Conservation (phyloP, 2,113 vertebrate species). For the Struthidea cinerea region DNA sequence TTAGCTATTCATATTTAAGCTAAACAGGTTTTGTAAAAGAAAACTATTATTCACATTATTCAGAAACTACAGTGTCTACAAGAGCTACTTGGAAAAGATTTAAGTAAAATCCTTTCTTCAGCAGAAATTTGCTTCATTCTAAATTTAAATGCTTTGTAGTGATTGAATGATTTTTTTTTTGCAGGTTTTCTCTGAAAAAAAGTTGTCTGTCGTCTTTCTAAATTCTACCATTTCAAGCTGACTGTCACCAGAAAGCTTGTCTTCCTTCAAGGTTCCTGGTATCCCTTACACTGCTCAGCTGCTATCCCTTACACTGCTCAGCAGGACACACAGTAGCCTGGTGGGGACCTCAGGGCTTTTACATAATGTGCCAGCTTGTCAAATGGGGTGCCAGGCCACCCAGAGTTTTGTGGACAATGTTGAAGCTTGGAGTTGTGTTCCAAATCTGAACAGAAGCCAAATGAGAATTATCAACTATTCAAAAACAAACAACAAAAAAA, state of each 20-base stretch:
- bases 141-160: background rate
- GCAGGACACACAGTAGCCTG: background rate
- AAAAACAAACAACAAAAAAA: background rate
- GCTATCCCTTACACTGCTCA: background rate
- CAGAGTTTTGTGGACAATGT: background rate
- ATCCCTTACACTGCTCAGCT: background rate
- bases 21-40: slow-evolving; percentile 37
- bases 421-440: background rate
- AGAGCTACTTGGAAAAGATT: background rate
- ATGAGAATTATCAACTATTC: background rate
- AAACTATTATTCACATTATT: slow-evolving; percentile 31
- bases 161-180: background rate
- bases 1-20: slow-evolving; percentile 43
- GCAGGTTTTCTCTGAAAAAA: background rate
- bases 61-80: background rate
- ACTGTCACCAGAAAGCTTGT: background rate
- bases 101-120: background rate
- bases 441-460: background rate
- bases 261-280: background rate
- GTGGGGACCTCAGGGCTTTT: background rate
- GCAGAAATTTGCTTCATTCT: background rate
- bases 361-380: background rate
- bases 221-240: background rate
- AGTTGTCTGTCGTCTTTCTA: background rate
- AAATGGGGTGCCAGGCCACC: background rate